Conservation (phyloP, 2,797 vertebrate species). For the Steatocranus sp. region DNA sequence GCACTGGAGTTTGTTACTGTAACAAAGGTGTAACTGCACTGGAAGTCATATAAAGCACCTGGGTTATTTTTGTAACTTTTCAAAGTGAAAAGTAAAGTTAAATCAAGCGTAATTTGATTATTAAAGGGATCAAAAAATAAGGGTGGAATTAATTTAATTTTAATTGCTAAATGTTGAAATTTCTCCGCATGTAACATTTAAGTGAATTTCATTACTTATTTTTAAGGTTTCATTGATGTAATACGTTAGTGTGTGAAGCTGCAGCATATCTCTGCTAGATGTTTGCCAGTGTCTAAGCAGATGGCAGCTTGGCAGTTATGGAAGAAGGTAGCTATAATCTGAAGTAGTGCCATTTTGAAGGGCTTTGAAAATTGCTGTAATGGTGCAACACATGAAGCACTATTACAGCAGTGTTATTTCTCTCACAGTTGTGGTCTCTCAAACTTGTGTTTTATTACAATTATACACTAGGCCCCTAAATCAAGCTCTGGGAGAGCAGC, state of each 20-base stretch:
- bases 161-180: background rate
- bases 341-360: slow-evolving; percentile 10
- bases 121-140: background rate
- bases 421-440: slow-evolving; percentile 3
- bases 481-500: background rate
- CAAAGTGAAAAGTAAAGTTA: background rate
- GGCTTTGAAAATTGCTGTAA: slow-evolving; percentile 31
- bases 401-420: slow-evolving; percentile 12
- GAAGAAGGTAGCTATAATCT: slow-evolving; percentile 20
- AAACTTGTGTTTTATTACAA: slow-evolving; percentile 3
- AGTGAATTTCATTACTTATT: background rate
- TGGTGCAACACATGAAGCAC: slow-evolving; percentile 13
- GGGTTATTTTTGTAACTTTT: background rate
- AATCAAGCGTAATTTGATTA: background rate
- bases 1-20: background rate
- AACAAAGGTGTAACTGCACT: background rate
- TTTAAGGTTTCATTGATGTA: background rate
- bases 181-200: background rate
- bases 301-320: slow-evolving; percentile 19
- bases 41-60: rapidly evolving
- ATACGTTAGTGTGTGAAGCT: background rate
- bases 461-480: background rate
- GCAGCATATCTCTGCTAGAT: background rate
- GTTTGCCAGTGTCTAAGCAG: slow-evolving; percentile 11
- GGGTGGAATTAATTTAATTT: background rate